Base-by-base conservation (phyloP, 2,113 vertebrate genomes). In the Synodontis membranacea region DNA sequence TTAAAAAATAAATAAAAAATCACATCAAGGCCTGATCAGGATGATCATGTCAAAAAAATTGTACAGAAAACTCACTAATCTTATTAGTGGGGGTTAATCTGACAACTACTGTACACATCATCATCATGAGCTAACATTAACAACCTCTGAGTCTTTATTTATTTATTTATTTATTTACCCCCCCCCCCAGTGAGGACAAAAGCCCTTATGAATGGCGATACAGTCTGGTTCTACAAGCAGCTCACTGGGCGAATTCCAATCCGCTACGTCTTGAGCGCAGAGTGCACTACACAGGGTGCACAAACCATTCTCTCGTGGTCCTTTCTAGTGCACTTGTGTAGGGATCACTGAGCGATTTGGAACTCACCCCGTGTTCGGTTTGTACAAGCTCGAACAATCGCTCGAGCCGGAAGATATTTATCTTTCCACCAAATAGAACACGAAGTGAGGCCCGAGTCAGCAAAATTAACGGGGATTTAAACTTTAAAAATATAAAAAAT, bases 111-210 rank as follows among this genome's bases (percentile, higher is more conserved):
- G n/a, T n/a, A n/a, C n/a, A n/a, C n/a, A n/a, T n/a, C 34, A 56
- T 58, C n/a, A 25, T 7, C n/a, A 21, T 75, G 37, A 78, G n/a
- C 84, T 25, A 84, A 62, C 54, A 42, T 31, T 23, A 58, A 68
- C 50, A 42, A 28, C n/a, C 79, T 75, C 19, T n/a, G 60, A 28
- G 52, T 79, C 42, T 25, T 84, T 52, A 48, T 64, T 46, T 46
- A 4, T 14, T 50, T 12, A 14, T 50, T 50, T n/a, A n/a, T n/a
- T n/a, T 44, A 44, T n/a, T n/a, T n/a, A n/a, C n/a, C n/a, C n/a
- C n/a, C n/a, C 9, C 66, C 64, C 70, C n/a, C n/a, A 56, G 46
- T 19, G 7, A 89, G 75, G 86, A 89, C 83, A 86, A 89, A 85
- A 85, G 72, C 83, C 50, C n/a, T 66, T 80, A 54, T 84, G 86